Evolutionary conservation across 2,113 vertebrate genomes (phyloP), one percentile per base, ranked within the genome.

Genomic region (Microtus montanus): DNA sequence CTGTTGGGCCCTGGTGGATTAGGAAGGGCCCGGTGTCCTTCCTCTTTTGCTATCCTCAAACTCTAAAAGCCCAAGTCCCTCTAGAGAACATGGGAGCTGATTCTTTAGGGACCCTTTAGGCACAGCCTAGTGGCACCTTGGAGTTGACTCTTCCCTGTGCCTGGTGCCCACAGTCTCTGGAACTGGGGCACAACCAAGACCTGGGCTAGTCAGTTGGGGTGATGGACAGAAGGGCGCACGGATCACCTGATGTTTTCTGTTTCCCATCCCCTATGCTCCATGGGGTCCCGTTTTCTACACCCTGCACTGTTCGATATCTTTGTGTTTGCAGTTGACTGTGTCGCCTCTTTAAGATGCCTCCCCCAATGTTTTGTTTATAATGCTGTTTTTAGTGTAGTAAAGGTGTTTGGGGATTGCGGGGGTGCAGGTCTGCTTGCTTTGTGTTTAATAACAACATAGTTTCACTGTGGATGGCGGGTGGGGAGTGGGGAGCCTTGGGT

Each of bases 301-400:
- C n/a, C 49, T 52, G 61, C 49, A 44, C 41, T 70, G n/a, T 97
- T 91, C 87, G 93, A 15, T 93, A 89, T 96, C 96, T 97, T 87
- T 96, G 97, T 98, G 97, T 95, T 97, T 97, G 89, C 80, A 95
- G 96, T 89, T 94, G 78, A 90, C 97, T 94, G 74, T 92, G 93
- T 93, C 87, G 95, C 90, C 96, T 96, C 98, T 97, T 96, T 66
- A 96, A 96, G 98, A 97, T 5, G 19, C 24, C n/a, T 71, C 71
- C 44, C 79, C 86, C 73, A 11, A 10, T 41, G 93, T 98, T 98
- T 97, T 98, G 97, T 98, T 98, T 98, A 97, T 97, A 96, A 96
- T 86, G 3, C 97, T 94, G 97, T 98, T 98, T 98, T 96, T 97
- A 98, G 98, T 98, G 97, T 96, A 98, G 98, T 98, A 98, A 98